Evolutionary conservation across 2,888 invertebrate genomes (phyloP).

Genomic region (Matsumyia berberina): DNA sequence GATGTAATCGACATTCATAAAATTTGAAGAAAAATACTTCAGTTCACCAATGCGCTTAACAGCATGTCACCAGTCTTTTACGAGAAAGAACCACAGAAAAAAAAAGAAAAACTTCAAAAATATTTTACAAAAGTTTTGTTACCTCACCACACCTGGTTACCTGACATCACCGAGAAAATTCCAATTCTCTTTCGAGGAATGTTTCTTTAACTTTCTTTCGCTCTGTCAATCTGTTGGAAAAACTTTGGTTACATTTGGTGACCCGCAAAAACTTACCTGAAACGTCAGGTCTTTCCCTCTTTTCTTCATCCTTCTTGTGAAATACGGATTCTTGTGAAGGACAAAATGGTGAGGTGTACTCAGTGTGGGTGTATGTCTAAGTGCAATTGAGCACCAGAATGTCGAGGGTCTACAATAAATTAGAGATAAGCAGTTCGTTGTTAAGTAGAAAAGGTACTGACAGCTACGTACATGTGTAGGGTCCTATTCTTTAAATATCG

Average conservation of each 20-base stretch:
- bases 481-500: too few relatives aligned
- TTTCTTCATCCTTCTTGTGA: background rate
- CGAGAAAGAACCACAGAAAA: constrained; percentile 1
- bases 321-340: background rate
- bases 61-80: background rate
- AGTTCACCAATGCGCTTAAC: background rate
- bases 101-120: constrained; percentile 32
- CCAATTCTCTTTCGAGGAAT: constrained; percentile 26
- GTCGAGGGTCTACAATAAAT: too few relatives aligned
- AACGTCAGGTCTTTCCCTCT: constrained; percentile 1
- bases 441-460: too few relatives aligned
- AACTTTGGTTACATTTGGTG: constrained; percentile 39
- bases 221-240: constrained; percentile 28
- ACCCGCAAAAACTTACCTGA: constrained; percentile 22
- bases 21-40: background rate
- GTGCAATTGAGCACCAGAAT: too few relatives aligned
- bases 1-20: too few relatives aligned
- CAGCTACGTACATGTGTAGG: too few relatives aligned
- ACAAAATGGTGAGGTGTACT: too few relatives aligned
- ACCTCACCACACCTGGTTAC: constrained; percentile 36
- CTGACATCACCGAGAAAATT: constrained; percentile 28
- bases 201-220: constrained; percentile 21
- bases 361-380: too few relatives aligned
- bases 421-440: too few relatives aligned
- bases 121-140: constrained; percentile 39